Evolutionary conservation across 2,797 vertebrate species (phyloP).

Genomic region (Lepidocolaptes lacrymiger): DNA sequence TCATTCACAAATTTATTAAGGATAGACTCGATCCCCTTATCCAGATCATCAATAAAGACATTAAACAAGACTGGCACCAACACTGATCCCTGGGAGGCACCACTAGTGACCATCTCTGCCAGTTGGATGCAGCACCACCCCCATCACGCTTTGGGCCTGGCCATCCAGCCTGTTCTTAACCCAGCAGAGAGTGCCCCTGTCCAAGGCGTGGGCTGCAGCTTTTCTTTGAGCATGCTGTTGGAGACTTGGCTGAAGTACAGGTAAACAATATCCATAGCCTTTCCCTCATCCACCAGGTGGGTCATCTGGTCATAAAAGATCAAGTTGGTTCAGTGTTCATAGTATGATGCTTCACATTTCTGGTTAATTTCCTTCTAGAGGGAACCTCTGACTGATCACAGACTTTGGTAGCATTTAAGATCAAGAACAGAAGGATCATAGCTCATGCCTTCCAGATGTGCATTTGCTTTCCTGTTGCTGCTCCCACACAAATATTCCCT

Average conservation of each 20-base stretch:
- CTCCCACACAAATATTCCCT: background rate
- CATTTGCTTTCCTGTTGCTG: background rate
- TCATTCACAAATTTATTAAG: accelerated
- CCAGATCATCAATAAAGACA: background rate
- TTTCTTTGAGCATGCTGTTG: background rate
- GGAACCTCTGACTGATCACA: background rate
- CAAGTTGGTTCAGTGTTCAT: background rate
- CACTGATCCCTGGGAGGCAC: background rate
- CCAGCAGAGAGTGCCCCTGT: background rate
- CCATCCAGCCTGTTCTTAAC: background rate
- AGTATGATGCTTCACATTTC: background rate
- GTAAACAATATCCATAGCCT: background rate
- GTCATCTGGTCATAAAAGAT: background rate
- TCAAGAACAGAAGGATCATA: background rate
- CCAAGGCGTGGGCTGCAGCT: background rate
- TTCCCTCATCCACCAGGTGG: background rate
- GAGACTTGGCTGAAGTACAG: background rate
- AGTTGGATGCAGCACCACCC: background rate
- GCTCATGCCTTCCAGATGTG: background rate
- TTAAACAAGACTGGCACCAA: background rate
- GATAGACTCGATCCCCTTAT: accelerated
- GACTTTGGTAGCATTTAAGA: background rate
- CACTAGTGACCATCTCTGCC: background rate
- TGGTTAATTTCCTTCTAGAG: background rate
- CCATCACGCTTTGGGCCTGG: background rate